These are phyloP conservation scores for Aplocera efformata DNA, from an alignment of 2,888 invertebrate species.

Conservation along the genomic window DNA sequence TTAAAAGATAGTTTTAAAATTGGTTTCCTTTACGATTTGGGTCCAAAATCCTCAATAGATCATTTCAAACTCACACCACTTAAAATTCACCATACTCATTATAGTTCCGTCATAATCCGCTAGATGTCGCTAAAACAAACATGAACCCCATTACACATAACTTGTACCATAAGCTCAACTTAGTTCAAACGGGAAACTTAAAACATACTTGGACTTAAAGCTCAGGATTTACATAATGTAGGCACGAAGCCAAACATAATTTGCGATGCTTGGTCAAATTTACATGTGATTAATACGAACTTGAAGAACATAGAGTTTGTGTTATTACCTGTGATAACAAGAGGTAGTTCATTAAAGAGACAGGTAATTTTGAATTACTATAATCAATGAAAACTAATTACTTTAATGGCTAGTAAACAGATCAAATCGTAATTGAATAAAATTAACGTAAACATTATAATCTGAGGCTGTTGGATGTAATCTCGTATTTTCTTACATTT, in stretches of 20 bases:
- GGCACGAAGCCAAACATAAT: slow-evolving; percentile 18
- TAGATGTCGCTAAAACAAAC: slow-evolving; percentile 27
- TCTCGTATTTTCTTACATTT: too few species aligned
- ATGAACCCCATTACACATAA: slow-evolving; percentile 18
- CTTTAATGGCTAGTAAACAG: too few species aligned
- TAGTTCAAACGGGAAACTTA: slow-evolving; percentile 24
- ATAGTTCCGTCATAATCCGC: slow-evolving; percentile 21
- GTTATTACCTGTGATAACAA: too few species aligned
- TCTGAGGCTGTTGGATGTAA: too few species aligned
- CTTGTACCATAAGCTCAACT: slow-evolving; percentile 24
- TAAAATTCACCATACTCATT: slow-evolving; percentile 13
- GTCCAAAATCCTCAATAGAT: too few species aligned
- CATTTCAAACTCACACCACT: slow-evolving; percentile 1
- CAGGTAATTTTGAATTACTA: too few species aligned
- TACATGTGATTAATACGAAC: slow-evolving; percentile 13
- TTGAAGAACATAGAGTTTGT: background rate
- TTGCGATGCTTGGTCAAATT: slow-evolving; percentile 15
- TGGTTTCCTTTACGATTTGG: too few species aligned
- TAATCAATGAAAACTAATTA: too few species aligned
- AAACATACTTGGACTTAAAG: slow-evolving; percentile 26
- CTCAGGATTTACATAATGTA: slow-evolving; percentile 23
- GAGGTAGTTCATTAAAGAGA: too few species aligned
- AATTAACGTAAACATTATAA: too few species aligned
- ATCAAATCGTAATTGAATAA: too few species aligned
- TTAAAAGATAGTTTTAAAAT: too few species aligned